Percentiles rank a stretch among this genome's conserved stretches.
Conservation (phyloP, 1,140 invertebrate genomes). For the Panagrolaimus sp. region DNA sequence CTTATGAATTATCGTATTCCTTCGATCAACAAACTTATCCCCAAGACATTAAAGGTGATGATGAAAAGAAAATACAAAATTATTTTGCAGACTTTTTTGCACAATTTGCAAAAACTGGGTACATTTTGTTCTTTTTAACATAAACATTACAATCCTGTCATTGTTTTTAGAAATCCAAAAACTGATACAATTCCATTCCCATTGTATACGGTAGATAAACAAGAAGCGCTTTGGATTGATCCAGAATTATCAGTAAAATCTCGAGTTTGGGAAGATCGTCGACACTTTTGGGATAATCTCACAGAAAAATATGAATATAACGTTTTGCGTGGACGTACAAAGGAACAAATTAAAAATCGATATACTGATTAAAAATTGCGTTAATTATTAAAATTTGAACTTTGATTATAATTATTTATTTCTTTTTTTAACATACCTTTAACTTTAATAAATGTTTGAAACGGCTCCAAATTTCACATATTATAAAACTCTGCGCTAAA, state of each 20-base stretch:
- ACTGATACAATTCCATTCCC: background rate
- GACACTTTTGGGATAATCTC: background rate
- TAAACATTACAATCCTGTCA: background rate
- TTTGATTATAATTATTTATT: no score
- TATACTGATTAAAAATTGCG: no score
- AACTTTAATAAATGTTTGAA: no score
- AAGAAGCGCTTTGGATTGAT: background rate
- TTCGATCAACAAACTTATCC: background rate
- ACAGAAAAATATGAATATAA: background rate
- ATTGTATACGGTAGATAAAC: background rate
- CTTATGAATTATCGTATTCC: constrained; percentile 5
- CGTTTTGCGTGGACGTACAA: background rate
- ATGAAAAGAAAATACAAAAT: background rate
- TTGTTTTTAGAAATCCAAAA: background rate
- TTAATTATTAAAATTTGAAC: no score
- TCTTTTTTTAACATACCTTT: no score
- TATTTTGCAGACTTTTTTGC: background rate
- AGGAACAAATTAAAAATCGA: no score
- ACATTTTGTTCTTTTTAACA: background rate
- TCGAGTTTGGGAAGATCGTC: background rate
- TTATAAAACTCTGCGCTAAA: no score
- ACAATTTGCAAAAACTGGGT: background rate
- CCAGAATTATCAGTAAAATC: background rate
- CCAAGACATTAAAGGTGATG: background rate
- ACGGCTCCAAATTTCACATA: no score